phyloP scores from a whole-genome alignment of 2,888 invertebrate species.

The Salticus scenicus region DNA sequence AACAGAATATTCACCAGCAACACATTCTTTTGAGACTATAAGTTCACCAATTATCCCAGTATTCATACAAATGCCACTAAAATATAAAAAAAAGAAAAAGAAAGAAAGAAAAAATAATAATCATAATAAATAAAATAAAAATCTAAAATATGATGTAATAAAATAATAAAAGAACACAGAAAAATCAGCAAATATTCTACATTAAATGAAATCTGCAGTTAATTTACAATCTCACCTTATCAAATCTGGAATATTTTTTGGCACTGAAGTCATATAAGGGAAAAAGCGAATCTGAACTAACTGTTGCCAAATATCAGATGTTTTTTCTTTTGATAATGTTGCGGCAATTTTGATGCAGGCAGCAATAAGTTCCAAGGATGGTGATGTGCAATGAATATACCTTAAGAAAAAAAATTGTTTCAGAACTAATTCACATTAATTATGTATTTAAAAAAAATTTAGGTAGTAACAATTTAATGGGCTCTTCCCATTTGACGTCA shows the following conservation, averaged over 20 bases:
- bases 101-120: no score
- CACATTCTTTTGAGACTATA: conserved; percentile 71
- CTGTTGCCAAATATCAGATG: conserved; percentile 68
- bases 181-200: no score
- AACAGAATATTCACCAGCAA: conserved; percentile 70
- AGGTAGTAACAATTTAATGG: no score
- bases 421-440: no score
- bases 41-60: conserved; percentile 68
- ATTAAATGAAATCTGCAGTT: no score
- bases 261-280: conserved; percentile 57
- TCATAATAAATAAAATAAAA: no score
- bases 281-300: conserved; percentile 57
- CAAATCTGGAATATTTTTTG: conserved; percentile 53
- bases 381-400: conserved; percentile 73
- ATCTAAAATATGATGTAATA: no score
- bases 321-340: conserved; percentile 72
- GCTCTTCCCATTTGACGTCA: no score
- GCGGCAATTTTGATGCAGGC: conserved; percentile 74
- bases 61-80: conserved; percentile 70
- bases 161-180: no score
- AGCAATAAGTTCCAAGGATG: conserved; percentile 74
- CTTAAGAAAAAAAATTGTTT: conserved; percentile 27
- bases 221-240: conserved; percentile 65
- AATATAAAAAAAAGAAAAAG: conserved; percentile 1
- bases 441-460: no score